phyloP scores from a whole-genome alignment of 1,140 invertebrate species.

The Drosophila ficusphila region DNA sequence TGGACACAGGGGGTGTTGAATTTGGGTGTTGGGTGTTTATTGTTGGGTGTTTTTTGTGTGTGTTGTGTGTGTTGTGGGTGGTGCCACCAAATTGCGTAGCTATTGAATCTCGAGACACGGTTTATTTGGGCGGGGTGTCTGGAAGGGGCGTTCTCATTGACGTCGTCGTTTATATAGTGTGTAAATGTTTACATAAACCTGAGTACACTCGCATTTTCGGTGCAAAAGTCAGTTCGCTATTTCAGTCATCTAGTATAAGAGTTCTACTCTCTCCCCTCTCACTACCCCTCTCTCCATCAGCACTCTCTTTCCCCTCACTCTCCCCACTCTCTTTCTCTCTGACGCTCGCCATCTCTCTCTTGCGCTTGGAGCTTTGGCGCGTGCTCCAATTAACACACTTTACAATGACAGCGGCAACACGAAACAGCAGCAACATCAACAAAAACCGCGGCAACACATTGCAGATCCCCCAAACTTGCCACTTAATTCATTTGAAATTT shows the following conservation, averaged over 20 bases:
- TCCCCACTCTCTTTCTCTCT: background rate
- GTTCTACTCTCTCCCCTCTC: background rate
- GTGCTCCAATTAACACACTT: constrained; percentile 77
- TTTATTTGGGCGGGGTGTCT: background rate
- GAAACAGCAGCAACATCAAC: constrained; percentile 9
- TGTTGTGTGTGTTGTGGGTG: constrained; percentile 3
- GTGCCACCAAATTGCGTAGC: constrained; percentile 36
- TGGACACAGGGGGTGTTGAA: background rate
- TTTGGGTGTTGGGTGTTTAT: background rate
- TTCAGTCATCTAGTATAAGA: constrained; percentile 36
- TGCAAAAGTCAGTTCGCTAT: constrained; percentile 46
- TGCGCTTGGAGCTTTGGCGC: constrained; percentile 35
- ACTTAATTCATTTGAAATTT: constrained; percentile 1
- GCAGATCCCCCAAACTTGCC: constrained; percentile 1
- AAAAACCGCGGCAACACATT: constrained; percentile 4
- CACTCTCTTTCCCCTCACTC: no score
- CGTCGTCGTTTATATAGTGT: constrained; percentile 47
- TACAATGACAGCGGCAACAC: constrained; percentile 37
- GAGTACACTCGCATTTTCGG: constrained; percentile 65
- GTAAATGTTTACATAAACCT: constrained; percentile 78
- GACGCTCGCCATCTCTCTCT: constrained; percentile 16
- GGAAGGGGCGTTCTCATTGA: constrained; percentile 31
- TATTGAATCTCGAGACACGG: background rate
- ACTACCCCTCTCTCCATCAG: background rate
- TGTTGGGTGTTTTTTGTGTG: background rate